A percentile compares a stretch with the other conserved stretches of the same genome.
Evolutionary conservation across 2,888 invertebrate genomes (phyloP).

Genomic region (Candidula unifasciata): DNA sequence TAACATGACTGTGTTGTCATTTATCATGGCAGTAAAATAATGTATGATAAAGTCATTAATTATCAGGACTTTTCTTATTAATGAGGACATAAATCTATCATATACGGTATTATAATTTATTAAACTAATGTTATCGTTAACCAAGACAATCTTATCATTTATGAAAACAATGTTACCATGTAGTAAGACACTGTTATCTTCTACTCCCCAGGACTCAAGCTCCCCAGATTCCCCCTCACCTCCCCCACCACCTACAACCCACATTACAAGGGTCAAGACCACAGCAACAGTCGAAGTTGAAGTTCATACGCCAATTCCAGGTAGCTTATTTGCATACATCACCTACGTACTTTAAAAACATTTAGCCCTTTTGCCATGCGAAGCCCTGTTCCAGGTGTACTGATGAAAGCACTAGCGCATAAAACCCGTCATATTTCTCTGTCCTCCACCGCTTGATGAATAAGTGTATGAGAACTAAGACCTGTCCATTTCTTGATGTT

Average conservation of each 20-base stretch:
- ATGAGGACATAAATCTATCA: not conserved
- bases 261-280: conserved; percentile 88
- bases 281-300: conserved; percentile 92
- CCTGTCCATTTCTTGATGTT: too few species aligned
- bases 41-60: not conserved
- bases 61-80: not conserved
- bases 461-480: too few species aligned
- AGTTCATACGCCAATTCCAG: conserved; percentile 83
- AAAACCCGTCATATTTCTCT: too few species aligned
- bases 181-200: not conserved
- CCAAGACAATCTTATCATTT: not conserved
- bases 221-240: conserved; percentile 25
- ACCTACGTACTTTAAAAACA: too few species aligned
- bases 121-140: not conserved
- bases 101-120: not conserved
- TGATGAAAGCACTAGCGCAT: too few species aligned
- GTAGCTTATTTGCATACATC: conserved; percentile 53
- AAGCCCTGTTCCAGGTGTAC: too few species aligned
- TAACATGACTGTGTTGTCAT: not conserved
- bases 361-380: too few species aligned
- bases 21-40: too few species aligned
- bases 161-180: not conserved
- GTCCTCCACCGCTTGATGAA: too few species aligned
- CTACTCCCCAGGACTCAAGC: conserved; percentile 32
- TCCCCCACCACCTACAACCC: conserved; percentile 62